Evolutionary conservation across 2,888 invertebrate species (phyloP).

Genomic region (Nemoura dubitans): DNA sequence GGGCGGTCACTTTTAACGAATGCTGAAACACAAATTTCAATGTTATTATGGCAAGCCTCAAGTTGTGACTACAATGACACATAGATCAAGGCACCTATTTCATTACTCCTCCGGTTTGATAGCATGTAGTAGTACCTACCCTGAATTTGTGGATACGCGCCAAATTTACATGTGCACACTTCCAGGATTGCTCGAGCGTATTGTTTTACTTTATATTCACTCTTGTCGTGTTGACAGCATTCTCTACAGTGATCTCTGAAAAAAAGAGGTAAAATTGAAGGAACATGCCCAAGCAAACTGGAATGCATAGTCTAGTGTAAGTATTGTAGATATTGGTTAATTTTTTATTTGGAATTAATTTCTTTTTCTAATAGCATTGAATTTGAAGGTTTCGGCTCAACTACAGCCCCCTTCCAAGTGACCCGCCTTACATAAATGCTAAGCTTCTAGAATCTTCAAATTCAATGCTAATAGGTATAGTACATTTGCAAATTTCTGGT

Average conservation of each 20-base stretch:
- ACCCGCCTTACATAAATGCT: too few relatives aligned
- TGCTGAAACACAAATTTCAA: conserved; percentile 65
- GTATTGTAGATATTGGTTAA: not conserved
- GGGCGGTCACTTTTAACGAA: conserved; percentile 95
- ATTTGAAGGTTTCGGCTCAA: too few relatives aligned
- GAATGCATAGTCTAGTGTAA: not conserved
- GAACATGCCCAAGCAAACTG: too few relatives aligned
- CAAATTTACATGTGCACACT: conserved; percentile 98
- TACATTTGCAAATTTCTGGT: too few relatives aligned
- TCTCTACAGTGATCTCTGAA: conserved; percentile 74
- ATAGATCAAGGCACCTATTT: too few relatives aligned
- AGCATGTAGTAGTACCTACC: conserved; percentile 59
- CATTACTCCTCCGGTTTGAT: too few relatives aligned
- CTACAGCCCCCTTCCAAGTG: too few relatives aligned
- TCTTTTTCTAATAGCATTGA: too few relatives aligned
- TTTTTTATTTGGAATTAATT: too few relatives aligned
- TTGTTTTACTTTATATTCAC: conserved; percentile 71
- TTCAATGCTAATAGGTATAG: too few relatives aligned
- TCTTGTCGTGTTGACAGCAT: conserved; percentile 82
- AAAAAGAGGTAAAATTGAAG: conserved; percentile 43
- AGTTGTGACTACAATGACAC: not conserved
- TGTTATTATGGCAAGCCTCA: not conserved
- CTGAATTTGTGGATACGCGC: conserved; percentile 97
- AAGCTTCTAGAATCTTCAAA: too few relatives aligned
- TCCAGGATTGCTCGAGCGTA: conserved; percentile 93